A percentile compares a stretch with the other conserved stretches of the same genome.
phyloP scores from a whole-genome alignment of 2,113 vertebrate species.

The Ranitomeya variabilis region DNA sequence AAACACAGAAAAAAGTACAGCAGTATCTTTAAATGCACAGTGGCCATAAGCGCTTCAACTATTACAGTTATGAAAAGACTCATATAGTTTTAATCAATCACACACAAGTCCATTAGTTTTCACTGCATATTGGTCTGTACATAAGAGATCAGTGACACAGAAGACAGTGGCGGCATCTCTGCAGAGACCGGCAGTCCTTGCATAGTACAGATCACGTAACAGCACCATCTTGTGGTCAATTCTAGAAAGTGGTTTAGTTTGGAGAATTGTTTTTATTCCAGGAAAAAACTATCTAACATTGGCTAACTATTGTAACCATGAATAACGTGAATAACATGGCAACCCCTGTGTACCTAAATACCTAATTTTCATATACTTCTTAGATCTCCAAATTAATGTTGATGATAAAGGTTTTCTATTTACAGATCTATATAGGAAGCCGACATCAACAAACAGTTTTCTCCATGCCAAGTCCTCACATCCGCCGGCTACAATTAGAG shows the following conservation, averaged over 20 bases:
- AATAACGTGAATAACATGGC: neutral
- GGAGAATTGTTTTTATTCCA: neutral
- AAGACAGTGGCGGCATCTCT: neutral
- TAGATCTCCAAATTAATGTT: too few relatives aligned
- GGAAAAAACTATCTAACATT: neutral
- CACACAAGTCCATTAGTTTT: neutral
- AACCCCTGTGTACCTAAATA: neutral
- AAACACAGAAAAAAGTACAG: too few relatives aligned
- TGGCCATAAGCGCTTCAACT: too few relatives aligned
- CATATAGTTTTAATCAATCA: neutral
- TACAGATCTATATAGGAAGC: too few relatives aligned
- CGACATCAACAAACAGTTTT: too few relatives aligned
- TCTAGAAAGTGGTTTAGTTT: neutral
- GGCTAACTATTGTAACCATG: neutral
- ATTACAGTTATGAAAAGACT: neutral
- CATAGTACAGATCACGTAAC: neutral
- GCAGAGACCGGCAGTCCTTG: neutral
- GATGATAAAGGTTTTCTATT: too few relatives aligned
- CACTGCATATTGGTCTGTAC: neutral
- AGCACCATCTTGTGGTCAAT: slow-evolving; percentile 32
- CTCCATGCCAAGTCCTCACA: too few relatives aligned
- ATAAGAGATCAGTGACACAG: neutral
- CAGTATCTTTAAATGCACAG: too few relatives aligned
- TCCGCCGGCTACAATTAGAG: too few relatives aligned
- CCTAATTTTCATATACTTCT: neutral